Percentiles rank a stretch among this genome's conserved stretches.
These are phyloP conservation scores for Alexandromys fortis DNA, from an alignment of 2,113 vertebrate genomes.

Conservation along the genomic window DNA sequence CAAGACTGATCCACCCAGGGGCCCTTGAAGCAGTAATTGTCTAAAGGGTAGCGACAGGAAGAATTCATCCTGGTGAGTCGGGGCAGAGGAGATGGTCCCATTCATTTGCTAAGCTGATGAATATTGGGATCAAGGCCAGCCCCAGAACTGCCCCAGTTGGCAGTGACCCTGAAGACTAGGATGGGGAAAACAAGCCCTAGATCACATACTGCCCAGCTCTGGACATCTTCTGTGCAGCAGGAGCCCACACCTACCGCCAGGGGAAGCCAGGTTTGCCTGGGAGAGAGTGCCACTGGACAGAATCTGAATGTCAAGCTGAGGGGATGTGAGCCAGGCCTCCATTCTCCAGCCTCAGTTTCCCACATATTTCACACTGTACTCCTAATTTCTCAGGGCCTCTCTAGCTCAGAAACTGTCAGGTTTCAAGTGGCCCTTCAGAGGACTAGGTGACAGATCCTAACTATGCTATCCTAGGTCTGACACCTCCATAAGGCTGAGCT, in stretches of 20 bases:
- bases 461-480: background rate
- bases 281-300: fast-evolving
- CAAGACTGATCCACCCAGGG: background rate
- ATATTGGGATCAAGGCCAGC: background rate
- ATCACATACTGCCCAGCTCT: background rate
- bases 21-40: background rate
- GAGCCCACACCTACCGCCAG: background rate
- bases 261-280: background rate
- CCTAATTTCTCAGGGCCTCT: background rate
- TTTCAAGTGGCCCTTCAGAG: background rate
- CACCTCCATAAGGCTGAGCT: fast-evolving
- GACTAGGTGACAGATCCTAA: background rate
- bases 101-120: background rate
- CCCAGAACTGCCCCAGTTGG: background rate
- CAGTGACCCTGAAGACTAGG: background rate
- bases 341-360: background rate
- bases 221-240: background rate
- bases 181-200: background rate
- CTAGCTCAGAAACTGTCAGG: background rate
- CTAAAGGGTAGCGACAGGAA: background rate
- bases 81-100: fast-evolving
- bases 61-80: too few species aligned
- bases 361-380: background rate
- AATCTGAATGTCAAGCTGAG: background rate
- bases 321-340: background rate